phyloP scores from a whole-genome alignment of 2,113 vertebrate species.

The Oryzias curvinotus region DNA sequence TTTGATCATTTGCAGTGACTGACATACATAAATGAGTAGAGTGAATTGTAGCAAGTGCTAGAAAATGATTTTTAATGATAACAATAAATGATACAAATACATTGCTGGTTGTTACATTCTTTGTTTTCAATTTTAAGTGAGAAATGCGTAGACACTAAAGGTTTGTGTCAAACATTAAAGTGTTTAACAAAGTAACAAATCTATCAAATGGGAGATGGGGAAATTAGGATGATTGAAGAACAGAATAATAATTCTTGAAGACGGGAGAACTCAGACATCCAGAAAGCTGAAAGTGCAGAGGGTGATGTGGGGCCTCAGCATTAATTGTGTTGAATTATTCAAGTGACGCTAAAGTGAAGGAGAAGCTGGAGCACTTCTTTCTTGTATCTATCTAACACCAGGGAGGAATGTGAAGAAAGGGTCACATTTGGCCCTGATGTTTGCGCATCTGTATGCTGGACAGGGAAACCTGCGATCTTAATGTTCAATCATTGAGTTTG shows the following conservation, averaged over 20 bases:
- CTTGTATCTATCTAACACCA: not conserved
- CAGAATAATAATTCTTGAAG: slow-evolving; percentile 12
- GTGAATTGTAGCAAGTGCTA: too few species aligned
- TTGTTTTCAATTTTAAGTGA: too few species aligned
- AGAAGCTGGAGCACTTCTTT: slow-evolving; percentile 41
- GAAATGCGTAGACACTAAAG: too few species aligned
- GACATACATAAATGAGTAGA: too few species aligned
- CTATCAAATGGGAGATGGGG: not conserved
- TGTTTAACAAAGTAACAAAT: not conserved
- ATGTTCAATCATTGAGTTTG: slow-evolving; percentile 17
- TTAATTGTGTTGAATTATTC: slow-evolving; percentile 78
- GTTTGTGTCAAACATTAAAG: not conserved
- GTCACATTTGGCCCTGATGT: not conserved
- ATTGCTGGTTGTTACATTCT: too few species aligned
- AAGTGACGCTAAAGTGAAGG: slow-evolving; percentile 55
- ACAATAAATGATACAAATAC: too few species aligned
- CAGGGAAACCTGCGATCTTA: not conserved
- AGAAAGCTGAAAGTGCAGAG: slow-evolving; percentile 16
- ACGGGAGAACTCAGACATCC: slow-evolving; percentile 31
- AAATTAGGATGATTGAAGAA: not conserved
- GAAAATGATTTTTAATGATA: too few species aligned
- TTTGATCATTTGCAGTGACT: too few species aligned
- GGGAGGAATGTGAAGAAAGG: not conserved
- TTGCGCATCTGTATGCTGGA: slow-evolving; percentile 3
- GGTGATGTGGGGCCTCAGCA: slow-evolving; percentile 36